Percentiles rank a stretch among this genome's conserved stretches.
phyloP scores from a whole-genome alignment of 1,140 invertebrate genomes.

The Nomia melanderi region DNA sequence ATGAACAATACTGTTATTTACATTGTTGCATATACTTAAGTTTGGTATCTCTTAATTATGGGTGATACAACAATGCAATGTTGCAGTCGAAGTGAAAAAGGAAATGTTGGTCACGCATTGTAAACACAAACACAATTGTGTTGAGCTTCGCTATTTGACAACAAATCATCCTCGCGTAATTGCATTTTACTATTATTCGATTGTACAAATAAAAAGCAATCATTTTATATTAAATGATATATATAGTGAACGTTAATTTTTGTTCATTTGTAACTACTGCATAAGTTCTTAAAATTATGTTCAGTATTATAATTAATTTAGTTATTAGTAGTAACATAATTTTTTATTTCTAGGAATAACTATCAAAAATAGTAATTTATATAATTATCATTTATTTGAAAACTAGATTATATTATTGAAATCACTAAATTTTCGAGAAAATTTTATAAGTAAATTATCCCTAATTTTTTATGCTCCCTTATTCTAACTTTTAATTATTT shows the following conservation, averaged over 20 bases:
- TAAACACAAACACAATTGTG: conserved; percentile 10
- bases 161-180: neutral
- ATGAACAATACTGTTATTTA: neutral
- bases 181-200: neutral
- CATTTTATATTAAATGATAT: neutral
- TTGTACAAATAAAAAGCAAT: neutral
- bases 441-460: neutral
- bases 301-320: neutral
- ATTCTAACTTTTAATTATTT: neutral
- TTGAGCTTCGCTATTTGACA: neutral
- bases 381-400: too few species aligned
- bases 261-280: too few species aligned
- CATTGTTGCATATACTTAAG: conserved; percentile 16
- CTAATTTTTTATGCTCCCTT: neutral
- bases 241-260: neutral
- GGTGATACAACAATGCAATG: conserved; percentile 1
- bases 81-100: neutral
- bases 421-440: neutral
- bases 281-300: neutral
- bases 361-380: too few species aligned
- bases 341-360: too few species aligned
- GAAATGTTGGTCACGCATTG: conserved; percentile 23
- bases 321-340: too few species aligned
- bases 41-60: conserved; percentile 32
- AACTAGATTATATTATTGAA: neutral